phyloP scores from a whole-genome alignment of 2,113 vertebrate species.

The Pyxicephalus adspersus region DNA sequence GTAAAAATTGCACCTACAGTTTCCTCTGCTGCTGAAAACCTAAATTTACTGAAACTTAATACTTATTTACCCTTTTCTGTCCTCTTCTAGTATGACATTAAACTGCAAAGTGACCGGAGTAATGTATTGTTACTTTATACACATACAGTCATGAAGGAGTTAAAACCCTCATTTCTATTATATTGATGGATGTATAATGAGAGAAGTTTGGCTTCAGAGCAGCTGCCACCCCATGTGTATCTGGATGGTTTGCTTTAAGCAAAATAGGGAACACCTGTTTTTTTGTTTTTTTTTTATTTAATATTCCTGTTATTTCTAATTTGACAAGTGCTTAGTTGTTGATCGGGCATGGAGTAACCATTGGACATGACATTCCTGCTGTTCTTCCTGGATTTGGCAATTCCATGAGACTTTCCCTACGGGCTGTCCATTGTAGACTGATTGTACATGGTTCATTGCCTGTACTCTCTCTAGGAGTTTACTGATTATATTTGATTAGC shows the following conservation, averaged over 20 bases:
- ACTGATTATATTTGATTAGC: too few species aligned
- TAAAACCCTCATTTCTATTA: not conserved
- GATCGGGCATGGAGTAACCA: not conserved
- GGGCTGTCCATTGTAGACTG: too few species aligned
- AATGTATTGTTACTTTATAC: not conserved
- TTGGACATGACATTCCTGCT: not conserved
- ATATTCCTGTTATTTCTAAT: conserved; percentile 5
- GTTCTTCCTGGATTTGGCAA: not conserved
- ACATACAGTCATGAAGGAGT: not conserved
- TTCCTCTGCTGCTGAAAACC: too few species aligned
- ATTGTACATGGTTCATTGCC: too few species aligned
- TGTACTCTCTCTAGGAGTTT: too few species aligned
- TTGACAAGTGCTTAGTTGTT: not conserved
- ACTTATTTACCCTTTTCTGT: too few species aligned
- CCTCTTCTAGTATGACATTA: too few species aligned
- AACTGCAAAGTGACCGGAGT: too few species aligned
- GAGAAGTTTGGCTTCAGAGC: not conserved
- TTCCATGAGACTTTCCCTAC: not conserved
- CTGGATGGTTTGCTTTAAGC: not conserved
- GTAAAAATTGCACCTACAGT: too few species aligned
- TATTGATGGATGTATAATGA: not conserved
- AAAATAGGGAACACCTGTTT: not conserved
- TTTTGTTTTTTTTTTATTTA: too few species aligned
- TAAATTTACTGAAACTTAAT: too few species aligned
- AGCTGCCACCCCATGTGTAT: not conserved